Conservation (phyloP, 1,140 invertebrate genomes). For the Atta texana region DNA sequence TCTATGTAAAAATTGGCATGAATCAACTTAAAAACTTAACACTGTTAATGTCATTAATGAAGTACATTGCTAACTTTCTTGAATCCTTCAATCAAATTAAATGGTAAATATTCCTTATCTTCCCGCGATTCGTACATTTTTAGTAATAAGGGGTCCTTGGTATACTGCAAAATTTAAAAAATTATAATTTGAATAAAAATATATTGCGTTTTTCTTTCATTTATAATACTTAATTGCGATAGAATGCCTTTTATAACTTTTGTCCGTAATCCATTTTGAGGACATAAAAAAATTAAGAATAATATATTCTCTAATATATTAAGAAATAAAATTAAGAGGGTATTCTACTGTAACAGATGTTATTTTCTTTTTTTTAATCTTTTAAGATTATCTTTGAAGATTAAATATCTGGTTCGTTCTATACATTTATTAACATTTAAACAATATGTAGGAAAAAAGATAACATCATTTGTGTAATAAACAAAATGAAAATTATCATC, state of each 20-base stretch:
- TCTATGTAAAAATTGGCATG: conserved; percentile 19
- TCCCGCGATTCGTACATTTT: conserved; percentile 52
- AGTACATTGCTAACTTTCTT: conserved; percentile 55
- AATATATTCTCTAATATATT: not conserved
- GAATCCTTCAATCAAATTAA: conserved; percentile 38
- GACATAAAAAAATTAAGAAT: not conserved
- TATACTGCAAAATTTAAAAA: conserved; percentile 38
- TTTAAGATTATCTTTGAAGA: no score
- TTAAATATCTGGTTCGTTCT: no score
- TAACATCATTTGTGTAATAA: no score
- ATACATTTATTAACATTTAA: no score
- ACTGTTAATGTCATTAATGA: conserved; percentile 12
- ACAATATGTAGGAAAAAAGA: no score
- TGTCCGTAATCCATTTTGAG: no score
- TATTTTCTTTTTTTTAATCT: no score
- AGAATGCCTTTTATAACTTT: not conserved
- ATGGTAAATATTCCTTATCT: conserved; percentile 25
- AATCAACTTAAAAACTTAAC: not conserved
- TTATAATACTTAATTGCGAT: not conserved
- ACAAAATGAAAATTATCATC: no score
- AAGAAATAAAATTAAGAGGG: not conserved
- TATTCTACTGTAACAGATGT: no score
- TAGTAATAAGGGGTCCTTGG: not conserved
- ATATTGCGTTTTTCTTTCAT: not conserved
- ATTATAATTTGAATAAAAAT: not conserved